Base-by-base conservation (phyloP, 2,888 invertebrate genomes). In the Acleris holmiana region DNA sequence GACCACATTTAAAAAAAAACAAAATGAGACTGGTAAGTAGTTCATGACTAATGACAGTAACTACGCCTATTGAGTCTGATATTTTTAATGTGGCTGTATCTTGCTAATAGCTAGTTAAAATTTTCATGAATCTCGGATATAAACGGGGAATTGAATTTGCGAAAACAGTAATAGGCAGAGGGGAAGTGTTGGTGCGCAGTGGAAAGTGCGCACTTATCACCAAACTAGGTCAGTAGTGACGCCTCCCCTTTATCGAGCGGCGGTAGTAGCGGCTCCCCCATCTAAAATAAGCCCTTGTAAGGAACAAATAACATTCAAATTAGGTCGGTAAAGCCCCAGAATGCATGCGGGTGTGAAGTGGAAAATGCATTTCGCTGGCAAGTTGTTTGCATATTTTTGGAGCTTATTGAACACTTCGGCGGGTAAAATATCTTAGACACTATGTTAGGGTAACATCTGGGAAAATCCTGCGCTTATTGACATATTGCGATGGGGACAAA, bases 191-290 rank as follows among this genome's bases (percentile, higher is more conserved):
- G 73, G 79, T 91, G 92, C 92, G 91, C 91, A 88, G 85, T 84
- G 81, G 77, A 85, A 87, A 89, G 83, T 85, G 93, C 93, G 92
- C 92, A 91, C 86, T 89, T 86, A 83, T 86, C 84, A 81, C 80
- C 78, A 83, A 92, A 91, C 85, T 93, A 81, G 93, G 93, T 93
- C 91, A 92, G 91, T 92, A 92, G 93, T 89, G 74, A 83, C 85
- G 75, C 88, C 92, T 89, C 92, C 93, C 89, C 85, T 90, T 89
- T 93, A 93, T 93, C 84, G 93, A 93, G 85, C 91, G 84, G 74
- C 78, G 71, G 76, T 76, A 73, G 74, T 71, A 70, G 68, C 73
- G 69, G 74, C 70, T 70, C 74, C 76, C 80, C 80, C 74, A 71
- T 73, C 81, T 68, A 85, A 88, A 88, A 83, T 85, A 80, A 80